Conservation (phyloP, 2,113 vertebrate species). For the Clarias magur region DNA sequence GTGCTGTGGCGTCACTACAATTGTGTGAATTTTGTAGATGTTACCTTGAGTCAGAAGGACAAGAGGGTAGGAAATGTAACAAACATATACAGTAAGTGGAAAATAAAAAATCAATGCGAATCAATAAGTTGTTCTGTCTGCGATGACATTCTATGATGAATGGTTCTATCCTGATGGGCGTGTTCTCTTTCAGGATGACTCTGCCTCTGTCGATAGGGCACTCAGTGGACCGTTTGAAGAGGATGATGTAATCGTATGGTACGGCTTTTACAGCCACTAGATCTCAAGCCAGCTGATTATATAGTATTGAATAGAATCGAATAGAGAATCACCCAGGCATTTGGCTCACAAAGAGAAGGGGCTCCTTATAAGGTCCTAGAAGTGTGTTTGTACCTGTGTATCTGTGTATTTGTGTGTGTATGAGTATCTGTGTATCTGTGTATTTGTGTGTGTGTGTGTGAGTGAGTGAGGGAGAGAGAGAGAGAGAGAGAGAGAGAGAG, state of each 20-base stretch:
- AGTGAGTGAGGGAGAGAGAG: neutral
- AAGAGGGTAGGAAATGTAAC: neutral
- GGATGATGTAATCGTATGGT: neutral
- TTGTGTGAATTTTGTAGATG: conserved; percentile 10
- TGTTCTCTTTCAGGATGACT: neutral
- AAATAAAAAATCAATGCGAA: neutral
- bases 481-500: no score
- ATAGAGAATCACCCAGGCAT: neutral
- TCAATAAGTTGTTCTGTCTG: neutral
- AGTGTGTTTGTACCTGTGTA: neutral
- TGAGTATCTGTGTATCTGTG: no score
- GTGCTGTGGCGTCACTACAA: conserved; percentile 42
- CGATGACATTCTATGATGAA: neutral
- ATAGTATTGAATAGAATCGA: neutral
- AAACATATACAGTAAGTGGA: neutral
- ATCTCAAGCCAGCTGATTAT: neutral
- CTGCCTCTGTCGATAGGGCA: neutral
- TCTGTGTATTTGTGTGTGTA: neutral
- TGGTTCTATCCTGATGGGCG: neutral
- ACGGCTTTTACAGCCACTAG: neutral
- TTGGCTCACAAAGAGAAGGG: neutral
- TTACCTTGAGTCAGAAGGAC: conserved; percentile 26
- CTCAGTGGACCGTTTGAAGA: neutral
- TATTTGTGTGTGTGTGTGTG: neutral
- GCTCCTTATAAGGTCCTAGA: neutral